Conservation (phyloP, 2,113 vertebrate genomes). For the Ranitomeya variabilis region DNA sequence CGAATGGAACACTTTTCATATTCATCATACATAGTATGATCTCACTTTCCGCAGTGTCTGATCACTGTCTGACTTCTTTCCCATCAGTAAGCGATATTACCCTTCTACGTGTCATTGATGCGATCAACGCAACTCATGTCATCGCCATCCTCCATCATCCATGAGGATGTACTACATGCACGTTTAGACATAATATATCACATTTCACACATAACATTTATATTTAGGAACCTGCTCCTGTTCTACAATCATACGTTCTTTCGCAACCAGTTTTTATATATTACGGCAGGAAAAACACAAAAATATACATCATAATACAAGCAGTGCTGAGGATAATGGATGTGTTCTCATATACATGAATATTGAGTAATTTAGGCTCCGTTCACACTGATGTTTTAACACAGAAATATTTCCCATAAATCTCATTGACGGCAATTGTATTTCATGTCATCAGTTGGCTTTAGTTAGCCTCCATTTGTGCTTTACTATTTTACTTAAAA, state of each 20-base stretch:
- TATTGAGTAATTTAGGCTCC: neutral
- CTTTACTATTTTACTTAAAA: no score
- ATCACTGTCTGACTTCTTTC: neutral
- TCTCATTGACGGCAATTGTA: neutral
- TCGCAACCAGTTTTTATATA: neutral
- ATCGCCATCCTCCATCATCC: neutral
- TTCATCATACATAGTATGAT: conserved; percentile 54
- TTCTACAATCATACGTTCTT: neutral
- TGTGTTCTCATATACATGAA: neutral
- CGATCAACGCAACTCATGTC: neutral
- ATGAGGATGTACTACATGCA: conserved; percentile 41
- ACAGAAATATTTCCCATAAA: neutral
- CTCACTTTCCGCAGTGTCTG: neutral
- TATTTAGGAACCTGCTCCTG: conserved; percentile 24
- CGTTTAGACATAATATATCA: conserved; percentile 26
- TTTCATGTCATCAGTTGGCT: neutral
- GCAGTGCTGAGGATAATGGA: neutral
- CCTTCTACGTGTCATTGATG: neutral
- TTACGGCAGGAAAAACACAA: neutral
- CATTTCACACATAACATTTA: neutral
- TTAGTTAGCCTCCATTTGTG: neutral
- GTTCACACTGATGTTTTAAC: neutral
- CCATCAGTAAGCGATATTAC: neutral
- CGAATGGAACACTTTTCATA: conserved; percentile 3
- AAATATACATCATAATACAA: conserved; percentile 1